Conservation (phyloP, 2,797 vertebrate genomes). For the Fundulus diaphanus region DNA sequence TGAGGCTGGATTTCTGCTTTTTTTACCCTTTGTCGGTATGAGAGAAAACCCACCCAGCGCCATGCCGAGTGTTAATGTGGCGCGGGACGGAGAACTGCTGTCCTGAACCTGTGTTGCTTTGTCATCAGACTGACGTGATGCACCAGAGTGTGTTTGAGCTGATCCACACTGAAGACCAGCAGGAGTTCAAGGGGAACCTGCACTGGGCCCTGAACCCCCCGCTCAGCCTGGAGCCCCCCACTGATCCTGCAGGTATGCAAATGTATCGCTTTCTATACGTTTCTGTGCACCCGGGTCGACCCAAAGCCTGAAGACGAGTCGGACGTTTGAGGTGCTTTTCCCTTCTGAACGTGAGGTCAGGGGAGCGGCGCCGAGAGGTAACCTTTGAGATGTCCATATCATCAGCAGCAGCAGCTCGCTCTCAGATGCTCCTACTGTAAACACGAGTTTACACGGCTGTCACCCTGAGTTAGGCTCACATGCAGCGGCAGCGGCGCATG, state of each 20-base stretch:
- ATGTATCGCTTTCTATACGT: not conserved
- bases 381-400: constrained; percentile 37
- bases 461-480: constrained; percentile 30
- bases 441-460: constrained; percentile 25
- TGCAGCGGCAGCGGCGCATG: not conserved
- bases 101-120: constrained; percentile 13
- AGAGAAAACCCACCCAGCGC: not conserved
- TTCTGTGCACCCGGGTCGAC: not conserved
- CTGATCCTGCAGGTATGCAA: constrained; percentile 46
- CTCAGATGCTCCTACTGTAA: constrained; percentile 16
- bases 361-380: constrained; percentile 18
- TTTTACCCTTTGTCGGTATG: too few relatives aligned
- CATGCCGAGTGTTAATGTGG: not conserved
- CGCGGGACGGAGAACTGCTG: not conserved
- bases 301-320: not conserved
- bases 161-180: constrained; percentile 86
- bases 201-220: constrained; percentile 83
- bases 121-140: constrained; percentile 84
- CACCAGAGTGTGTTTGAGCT: constrained; percentile 87
- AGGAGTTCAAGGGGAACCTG: constrained; percentile 84
- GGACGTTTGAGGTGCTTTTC: not conserved
- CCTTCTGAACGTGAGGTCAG: constrained; percentile 22
- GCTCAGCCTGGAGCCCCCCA: constrained; percentile 18
- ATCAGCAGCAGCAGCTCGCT: constrained; percentile 5
- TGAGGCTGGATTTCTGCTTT: too few relatives aligned